Conservation (phyloP, 1,140 invertebrate genomes). For the Drosophila ercepeae region DNA sequence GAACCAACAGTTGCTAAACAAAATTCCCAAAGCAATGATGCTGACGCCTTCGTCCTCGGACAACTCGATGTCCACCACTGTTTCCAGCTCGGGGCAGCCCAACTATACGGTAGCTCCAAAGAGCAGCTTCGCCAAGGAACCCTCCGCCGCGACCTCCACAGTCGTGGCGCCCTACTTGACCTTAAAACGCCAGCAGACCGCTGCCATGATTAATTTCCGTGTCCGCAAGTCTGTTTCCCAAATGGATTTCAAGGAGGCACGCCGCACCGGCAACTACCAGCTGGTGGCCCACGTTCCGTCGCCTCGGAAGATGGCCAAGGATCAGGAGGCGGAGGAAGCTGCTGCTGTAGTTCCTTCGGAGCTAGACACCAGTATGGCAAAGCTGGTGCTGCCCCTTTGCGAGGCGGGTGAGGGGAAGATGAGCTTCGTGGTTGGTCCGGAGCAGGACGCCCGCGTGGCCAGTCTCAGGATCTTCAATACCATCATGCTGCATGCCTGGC, state of each 20-base stretch:
- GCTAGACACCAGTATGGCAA: constrained; percentile 25
- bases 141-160: constrained; percentile 6
- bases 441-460: constrained; percentile 61
- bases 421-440: constrained; percentile 46
- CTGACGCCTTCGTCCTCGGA: constrained; percentile 70
- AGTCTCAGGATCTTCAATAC: constrained; percentile 73
- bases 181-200: constrained; percentile 59
- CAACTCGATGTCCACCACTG: constrained; percentile 38
- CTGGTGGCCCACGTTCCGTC: constrained; percentile 53
- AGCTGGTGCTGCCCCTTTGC: constrained; percentile 38
- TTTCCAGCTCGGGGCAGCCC: constrained; percentile 4
- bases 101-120: constrained; percentile 10
- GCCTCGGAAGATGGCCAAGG: constrained; percentile 6
- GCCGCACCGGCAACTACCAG: constrained; percentile 60
- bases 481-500: constrained; percentile 75
- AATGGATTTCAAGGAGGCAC: constrained; percentile 75
- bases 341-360: background rate
- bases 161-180: constrained; percentile 32
- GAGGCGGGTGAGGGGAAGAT: constrained; percentile 19
- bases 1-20: constrained; percentile 1
- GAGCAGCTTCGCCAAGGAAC: background rate
- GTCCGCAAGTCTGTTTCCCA: constrained; percentile 72
- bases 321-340: background rate
- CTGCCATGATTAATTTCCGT: constrained; percentile 55
- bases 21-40: constrained; percentile 15